Percentiles rank a stretch among this genome's conserved stretches.
These are phyloP conservation scores for Tetraneura akinire DNA, from an alignment of 1,140 invertebrate genomes.

Conservation along the genomic window DNA sequence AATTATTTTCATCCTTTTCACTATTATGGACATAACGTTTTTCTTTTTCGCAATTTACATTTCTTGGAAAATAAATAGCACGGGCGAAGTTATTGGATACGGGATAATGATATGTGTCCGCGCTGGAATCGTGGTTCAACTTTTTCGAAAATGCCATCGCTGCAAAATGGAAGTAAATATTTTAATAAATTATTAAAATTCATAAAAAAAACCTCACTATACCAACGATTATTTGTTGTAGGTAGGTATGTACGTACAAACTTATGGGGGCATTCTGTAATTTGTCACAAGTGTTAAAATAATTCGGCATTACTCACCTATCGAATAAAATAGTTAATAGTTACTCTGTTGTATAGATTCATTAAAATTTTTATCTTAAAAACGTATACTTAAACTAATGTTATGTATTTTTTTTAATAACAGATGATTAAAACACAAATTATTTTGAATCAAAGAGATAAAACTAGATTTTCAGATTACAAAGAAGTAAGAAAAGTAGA, in stretches of 20 bases:
- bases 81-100: background rate
- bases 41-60: background rate
- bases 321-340: no score
- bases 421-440: background rate
- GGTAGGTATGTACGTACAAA: no score
- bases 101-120: background rate
- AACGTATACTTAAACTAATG: background rate
- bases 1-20: background rate
- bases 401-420: background rate
- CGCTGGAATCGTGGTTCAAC: background rate
- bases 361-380: no score
- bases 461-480: background rate
- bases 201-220: no score
- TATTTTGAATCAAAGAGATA: background rate
- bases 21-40: background rate
- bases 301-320: no score
- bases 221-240: no score
- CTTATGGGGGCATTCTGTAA: no score
- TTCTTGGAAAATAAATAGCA: background rate
- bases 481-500: background rate
- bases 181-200: no score
- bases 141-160: background rate
- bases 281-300: no score
- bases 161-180: conserved; percentile 10
- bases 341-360: no score